These are phyloP conservation scores for Gobio occitaniae DNA, from an alignment of 2,797 vertebrate genomes.

Conservation along the genomic window DNA sequence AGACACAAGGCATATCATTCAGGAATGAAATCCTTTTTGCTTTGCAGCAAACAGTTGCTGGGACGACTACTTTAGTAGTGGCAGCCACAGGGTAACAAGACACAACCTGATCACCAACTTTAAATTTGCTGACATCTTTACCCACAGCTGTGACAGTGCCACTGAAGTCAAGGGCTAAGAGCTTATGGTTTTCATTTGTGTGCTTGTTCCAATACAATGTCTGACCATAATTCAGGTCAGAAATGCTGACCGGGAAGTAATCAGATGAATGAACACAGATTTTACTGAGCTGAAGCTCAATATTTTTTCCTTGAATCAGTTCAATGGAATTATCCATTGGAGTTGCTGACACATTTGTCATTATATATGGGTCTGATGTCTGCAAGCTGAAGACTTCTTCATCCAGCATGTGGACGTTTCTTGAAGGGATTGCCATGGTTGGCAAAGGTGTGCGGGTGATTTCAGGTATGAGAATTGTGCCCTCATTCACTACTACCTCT, in stretches of 20 bases:
- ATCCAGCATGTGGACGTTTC: constrained; percentile 32
- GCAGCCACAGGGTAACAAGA: constrained; percentile 82
- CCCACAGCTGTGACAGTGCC: constrained; percentile 80
- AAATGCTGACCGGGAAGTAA: constrained; percentile 84
- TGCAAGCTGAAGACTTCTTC: constrained; percentile 73
- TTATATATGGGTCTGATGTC: constrained; percentile 79
- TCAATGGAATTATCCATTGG: constrained; percentile 43
- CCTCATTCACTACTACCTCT: constrained; percentile 82
- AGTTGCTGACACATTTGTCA: constrained; percentile 73
- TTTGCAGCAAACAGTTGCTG: constrained; percentile 79
- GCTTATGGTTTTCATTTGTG: constrained; percentile 72
- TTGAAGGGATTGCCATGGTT: constrained; percentile 38
- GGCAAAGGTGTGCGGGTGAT: constrained; percentile 72
- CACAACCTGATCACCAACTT: constrained; percentile 81
- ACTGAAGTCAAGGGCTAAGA: constrained; percentile 84
- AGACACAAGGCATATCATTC: constrained; percentile 80
- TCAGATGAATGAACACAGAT: constrained; percentile 86
- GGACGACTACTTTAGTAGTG: constrained; percentile 75
- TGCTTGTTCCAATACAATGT: constrained; percentile 85
- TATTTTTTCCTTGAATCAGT: constrained; percentile 59
- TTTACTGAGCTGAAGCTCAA: constrained; percentile 79
- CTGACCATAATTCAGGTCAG: constrained; percentile 76
- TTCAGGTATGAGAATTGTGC: constrained; percentile 70
- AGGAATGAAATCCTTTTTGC: constrained; percentile 77
- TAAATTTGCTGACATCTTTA: constrained; percentile 72